Conservation (phyloP, 1,140 invertebrate genomes). For the Drosophila bocki region DNA sequence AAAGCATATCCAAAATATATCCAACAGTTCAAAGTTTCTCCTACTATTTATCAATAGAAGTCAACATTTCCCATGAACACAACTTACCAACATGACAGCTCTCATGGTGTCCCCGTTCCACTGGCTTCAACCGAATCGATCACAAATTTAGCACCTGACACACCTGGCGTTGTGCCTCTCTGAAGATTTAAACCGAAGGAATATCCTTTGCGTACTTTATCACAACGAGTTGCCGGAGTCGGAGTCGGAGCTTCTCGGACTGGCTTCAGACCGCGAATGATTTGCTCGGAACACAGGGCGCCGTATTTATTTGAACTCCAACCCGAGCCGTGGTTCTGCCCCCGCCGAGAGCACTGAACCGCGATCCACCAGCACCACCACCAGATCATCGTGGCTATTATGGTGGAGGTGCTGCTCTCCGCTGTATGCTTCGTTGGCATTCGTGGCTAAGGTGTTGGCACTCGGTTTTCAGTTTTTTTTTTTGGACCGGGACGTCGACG, state of each 20-base stretch:
- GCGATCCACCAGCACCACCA: slow-evolving; percentile 36
- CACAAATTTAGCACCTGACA: slow-evolving; percentile 41
- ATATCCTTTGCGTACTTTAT: slow-evolving; percentile 39
- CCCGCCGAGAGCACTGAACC: slow-evolving; percentile 48
- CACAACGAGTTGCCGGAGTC: slow-evolving; percentile 20
- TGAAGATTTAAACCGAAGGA: background rate
- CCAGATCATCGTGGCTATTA: slow-evolving; percentile 47
- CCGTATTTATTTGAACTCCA: slow-evolving; percentile 70
- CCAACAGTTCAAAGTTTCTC: background rate
- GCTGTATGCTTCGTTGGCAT: slow-evolving; percentile 40
- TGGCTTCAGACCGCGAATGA: slow-evolving; percentile 65
- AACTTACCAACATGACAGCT: slow-evolving; percentile 61
- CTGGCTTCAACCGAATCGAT: slow-evolving; percentile 31
- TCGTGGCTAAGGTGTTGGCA: slow-evolving; percentile 63
- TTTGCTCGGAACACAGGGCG: slow-evolving; percentile 28
- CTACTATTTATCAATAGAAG: background rate
- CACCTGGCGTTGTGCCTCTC: slow-evolving; percentile 41
- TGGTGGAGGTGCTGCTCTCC: slow-evolving; percentile 15
- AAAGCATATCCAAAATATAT: background rate
- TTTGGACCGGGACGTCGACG: slow-evolving; percentile 44
- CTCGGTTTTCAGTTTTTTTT: slow-evolving; percentile 13
- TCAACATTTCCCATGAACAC: no score
- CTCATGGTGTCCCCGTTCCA: slow-evolving; percentile 47
- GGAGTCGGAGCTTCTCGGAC: slow-evolving; percentile 13
- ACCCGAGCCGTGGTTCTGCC: slow-evolving; percentile 26